These are phyloP conservation scores for Cyprinella venusta DNA, from an alignment of 2,797 vertebrate species.

Conservation along the genomic window DNA sequence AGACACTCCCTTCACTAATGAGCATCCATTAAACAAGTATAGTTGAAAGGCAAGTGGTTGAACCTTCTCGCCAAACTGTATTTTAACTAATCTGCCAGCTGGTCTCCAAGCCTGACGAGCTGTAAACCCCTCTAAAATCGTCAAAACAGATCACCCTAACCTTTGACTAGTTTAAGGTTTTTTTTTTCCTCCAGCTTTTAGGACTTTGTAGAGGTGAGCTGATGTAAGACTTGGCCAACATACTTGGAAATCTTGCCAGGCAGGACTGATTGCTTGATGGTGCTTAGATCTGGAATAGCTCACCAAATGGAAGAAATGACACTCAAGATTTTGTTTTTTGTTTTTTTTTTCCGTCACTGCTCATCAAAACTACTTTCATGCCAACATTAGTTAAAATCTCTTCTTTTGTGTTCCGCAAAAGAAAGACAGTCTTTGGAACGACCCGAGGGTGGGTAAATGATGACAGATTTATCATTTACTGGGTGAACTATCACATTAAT, in stretches of 20 bases:
- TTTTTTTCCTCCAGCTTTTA: slow-evolving; percentile 10
- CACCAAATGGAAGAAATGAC: slow-evolving; percentile 25
- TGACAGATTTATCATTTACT: not conserved
- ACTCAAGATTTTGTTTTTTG: not conserved
- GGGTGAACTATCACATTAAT: not conserved
- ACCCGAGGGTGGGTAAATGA: not conserved
- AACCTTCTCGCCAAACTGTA: not conserved
- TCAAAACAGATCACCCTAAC: not conserved
- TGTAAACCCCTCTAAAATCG: not conserved
- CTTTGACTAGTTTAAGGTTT: not conserved
- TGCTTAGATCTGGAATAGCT: slow-evolving; percentile 59
- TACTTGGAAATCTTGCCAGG: slow-evolving; percentile 7
- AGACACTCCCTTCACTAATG: not conserved
- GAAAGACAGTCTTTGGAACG: not conserved
- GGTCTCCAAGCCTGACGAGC: not conserved
- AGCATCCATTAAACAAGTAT: slow-evolving; percentile 15
- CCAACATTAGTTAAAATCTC: not conserved
- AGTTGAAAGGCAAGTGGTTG: slow-evolving; percentile 14
- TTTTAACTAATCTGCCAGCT: slow-evolving; percentile 27
- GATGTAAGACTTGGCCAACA: slow-evolving; percentile 17
- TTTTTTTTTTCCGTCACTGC: too few relatives aligned
- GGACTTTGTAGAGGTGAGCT: slow-evolving; percentile 7
- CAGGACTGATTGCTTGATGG: slow-evolving; percentile 2
- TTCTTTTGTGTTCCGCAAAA: not conserved
- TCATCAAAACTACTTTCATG: not conserved